phyloP scores from a whole-genome alignment of 1,140 invertebrate genomes.

The Daktulosphaira vitifoliae region DNA sequence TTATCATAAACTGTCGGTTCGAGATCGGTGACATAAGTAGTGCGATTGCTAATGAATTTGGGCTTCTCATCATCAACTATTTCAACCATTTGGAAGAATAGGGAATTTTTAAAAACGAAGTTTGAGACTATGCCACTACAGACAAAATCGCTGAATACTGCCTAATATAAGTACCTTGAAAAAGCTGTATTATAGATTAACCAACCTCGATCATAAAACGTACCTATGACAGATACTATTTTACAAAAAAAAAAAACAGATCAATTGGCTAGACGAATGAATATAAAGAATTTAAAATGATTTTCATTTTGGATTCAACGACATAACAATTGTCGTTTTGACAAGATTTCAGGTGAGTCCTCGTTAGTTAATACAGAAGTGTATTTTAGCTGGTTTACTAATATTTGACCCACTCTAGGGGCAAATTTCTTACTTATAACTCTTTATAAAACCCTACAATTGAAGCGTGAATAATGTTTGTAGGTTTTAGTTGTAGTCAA shows the following conservation, averaged over 20 bases:
- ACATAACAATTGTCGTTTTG: not conserved
- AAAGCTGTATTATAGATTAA: conserved; percentile 40
- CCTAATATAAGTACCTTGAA: conserved; percentile 39
- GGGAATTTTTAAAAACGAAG: not conserved
- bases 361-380: not conserved
- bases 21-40: not conserved
- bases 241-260: conserved; percentile 42
- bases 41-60: not conserved
- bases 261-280: conserved; percentile 38
- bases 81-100: conserved; percentile 11
- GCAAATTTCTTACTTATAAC: not conserved
- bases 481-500: conserved; percentile 42
- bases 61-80: not conserved
- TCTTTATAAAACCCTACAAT: not conserved
- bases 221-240: conserved; percentile 40
- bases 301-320: not conserved
- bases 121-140: not conserved
- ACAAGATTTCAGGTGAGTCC: not conserved
- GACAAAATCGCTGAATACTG: not conserved
- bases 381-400: not conserved
- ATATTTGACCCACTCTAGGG: not conserved
- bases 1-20: not conserved
- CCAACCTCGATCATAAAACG: conserved; percentile 39
- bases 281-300: not conserved
- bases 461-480: not conserved